phyloP scores from a whole-genome alignment of 2,888 invertebrate genomes.

The Lycophotia porphyrea region DNA sequence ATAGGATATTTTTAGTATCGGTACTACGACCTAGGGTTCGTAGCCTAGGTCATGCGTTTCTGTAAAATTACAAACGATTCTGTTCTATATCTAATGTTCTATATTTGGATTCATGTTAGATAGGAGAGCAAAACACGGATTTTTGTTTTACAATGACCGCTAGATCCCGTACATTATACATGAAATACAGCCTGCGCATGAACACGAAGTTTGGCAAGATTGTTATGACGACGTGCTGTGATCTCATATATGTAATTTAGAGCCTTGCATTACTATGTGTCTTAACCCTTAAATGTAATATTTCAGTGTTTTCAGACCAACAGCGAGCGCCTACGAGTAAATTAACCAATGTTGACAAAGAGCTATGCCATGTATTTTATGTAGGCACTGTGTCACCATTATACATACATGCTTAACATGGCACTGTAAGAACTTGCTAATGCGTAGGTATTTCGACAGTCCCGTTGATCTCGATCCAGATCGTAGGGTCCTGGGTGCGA shows the following conservation, averaged over 20 bases:
- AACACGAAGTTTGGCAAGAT: background rate
- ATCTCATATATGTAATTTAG: background rate
- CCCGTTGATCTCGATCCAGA: background rate
- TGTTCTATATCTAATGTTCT: no score
- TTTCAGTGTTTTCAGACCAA: constrained; percentile 45
- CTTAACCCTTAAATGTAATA: constrained; percentile 24
- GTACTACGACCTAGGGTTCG: no score
- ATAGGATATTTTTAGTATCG: no score
- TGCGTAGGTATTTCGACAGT: background rate
- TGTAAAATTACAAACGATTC: background rate
- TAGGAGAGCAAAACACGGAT: no score
- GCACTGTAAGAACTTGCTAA: background rate
- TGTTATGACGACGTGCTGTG: background rate
- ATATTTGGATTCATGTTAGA: no score
- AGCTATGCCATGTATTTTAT: constrained; percentile 51
- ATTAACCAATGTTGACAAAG: constrained; percentile 52
- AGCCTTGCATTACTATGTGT: background rate
- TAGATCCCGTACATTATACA: background rate
- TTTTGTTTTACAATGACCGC: background rate
- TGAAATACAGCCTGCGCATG: background rate
- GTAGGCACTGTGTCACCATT: constrained; percentile 21
- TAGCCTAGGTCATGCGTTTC: background rate
- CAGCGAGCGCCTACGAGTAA: constrained; percentile 40
- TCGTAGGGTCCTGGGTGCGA: background rate
- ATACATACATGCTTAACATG: constrained; percentile 9